Evolutionary conservation across 2,113 vertebrate species (phyloP).

Genomic region (Otocyon megalotis): DNA sequence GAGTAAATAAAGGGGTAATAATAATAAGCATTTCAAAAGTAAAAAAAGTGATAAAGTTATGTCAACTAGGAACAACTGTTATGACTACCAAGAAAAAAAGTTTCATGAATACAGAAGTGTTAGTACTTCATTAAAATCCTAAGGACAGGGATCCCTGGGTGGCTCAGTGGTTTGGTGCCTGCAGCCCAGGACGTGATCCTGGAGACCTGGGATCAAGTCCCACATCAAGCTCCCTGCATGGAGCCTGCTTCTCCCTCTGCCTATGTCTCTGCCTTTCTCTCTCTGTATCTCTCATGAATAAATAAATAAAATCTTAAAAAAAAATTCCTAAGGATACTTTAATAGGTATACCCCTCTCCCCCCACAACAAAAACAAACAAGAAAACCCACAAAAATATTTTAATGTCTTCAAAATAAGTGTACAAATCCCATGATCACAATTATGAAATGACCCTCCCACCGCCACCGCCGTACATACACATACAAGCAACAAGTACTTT

Average conservation of each 20-base stretch:
- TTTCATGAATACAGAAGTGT: neutral
- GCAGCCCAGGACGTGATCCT: too few relatives aligned
- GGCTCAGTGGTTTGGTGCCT: too few relatives aligned
- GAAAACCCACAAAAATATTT: neutral
- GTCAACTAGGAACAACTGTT: neutral
- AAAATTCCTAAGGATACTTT: neutral
- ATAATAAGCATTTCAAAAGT: neutral
- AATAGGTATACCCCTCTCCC: neutral
- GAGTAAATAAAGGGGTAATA: neutral
- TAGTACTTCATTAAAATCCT: constrained; percentile 36
- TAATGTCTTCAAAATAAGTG: neutral
- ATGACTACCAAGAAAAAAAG: neutral
- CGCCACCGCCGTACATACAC: neutral
- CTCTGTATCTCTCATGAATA: too few relatives aligned
- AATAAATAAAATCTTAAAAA: too few relatives aligned
- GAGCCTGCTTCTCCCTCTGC: too few relatives aligned
- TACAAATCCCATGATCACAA: neutral
- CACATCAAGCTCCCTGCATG: too few relatives aligned
- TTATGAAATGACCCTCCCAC: neutral
- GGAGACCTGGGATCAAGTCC: too few relatives aligned
- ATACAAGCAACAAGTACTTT: neutral
- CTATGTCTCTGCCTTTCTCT: too few relatives aligned
- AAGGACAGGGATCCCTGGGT: too few relatives aligned
- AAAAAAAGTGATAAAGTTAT: neutral
- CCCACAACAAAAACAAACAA: neutral